phyloP scores from a whole-genome alignment of 2,797 vertebrate genomes.

The Ctenopoma kingsleyae region DNA sequence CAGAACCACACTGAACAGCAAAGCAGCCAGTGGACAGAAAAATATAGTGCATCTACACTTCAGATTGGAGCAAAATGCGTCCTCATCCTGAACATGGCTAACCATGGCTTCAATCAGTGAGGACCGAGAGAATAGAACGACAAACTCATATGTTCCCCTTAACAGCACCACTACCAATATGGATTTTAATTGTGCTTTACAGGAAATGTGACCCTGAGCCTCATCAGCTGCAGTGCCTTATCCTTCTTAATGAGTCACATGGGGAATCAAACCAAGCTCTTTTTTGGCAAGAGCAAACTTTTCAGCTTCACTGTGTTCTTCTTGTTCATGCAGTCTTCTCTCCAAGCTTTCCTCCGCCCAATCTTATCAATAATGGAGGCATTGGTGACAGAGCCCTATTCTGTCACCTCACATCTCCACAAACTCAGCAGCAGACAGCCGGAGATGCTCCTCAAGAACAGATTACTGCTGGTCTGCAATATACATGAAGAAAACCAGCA shows the following conservation, averaged over 20 bases:
- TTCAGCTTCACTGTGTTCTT: conserved; percentile 17
- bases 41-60: too few relatives aligned
- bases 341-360: conserved; percentile 32
- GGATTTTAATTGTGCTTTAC: neutral
- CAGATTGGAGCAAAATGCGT: neutral
- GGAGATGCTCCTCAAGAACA: conserved; percentile 72
- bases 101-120: neutral
- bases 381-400: conserved; percentile 81
- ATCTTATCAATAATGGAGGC: conserved; percentile 84
- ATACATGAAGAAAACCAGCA: conserved; percentile 81
- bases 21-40: too few relatives aligned
- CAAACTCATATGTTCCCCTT: neutral
- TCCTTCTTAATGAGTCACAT: conserved; percentile 45
- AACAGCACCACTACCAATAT: neutral
- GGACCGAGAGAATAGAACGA: neutral
- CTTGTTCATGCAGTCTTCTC: conserved; percentile 28
- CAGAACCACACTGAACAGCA: too few relatives aligned
- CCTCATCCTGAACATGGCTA: neutral
- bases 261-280: conserved; percentile 29
- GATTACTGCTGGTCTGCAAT: conserved; percentile 84
- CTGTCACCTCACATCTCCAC: conserved; percentile 84
- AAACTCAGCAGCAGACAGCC: conserved; percentile 75
- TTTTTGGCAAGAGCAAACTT: conserved; percentile 43
- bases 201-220: conserved; percentile 6
- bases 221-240: conserved; percentile 5